Conservation (phyloP, 2,888 invertebrate species). For the Chaitophorus viminalis region DNA sequence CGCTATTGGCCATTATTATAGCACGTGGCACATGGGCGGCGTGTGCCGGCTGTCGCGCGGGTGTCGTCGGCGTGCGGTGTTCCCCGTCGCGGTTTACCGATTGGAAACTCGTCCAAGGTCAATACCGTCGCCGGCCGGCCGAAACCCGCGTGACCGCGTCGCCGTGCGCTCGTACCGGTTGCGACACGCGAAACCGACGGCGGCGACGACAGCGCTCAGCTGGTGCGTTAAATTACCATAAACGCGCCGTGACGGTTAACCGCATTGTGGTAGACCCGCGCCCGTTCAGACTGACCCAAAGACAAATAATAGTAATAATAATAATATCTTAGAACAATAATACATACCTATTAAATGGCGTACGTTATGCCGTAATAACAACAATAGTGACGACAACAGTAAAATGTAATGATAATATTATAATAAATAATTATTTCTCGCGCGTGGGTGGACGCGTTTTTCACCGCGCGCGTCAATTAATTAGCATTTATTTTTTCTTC, state of each 20-base stretch:
- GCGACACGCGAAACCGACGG: conserved; percentile 40
- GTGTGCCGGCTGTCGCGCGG: too few species aligned
- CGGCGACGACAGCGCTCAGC: conserved; percentile 28
- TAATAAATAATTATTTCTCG: too few species aligned
- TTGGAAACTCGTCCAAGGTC: conserved; percentile 58
- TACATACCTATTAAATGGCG: too few species aligned
- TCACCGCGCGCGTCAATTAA: too few species aligned
- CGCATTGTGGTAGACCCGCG: conserved; percentile 13
- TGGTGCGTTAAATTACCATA: conserved; percentile 58
- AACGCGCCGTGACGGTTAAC: conserved; percentile 58
- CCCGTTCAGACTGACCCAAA: conserved; percentile 29
- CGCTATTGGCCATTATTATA: too few species aligned
- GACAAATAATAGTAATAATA: conserved; percentile 26
- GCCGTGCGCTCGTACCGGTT: conserved; percentile 50
- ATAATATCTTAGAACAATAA: background rate
- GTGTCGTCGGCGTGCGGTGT: background rate
- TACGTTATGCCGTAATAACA: too few species aligned
- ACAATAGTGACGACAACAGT: too few species aligned
- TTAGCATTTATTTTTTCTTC: too few species aligned
- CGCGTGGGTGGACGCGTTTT: too few species aligned
- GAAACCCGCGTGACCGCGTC: background rate
- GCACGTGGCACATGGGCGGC: too few species aligned
- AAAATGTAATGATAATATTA: too few species aligned
- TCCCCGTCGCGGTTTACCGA: conserved; percentile 7
- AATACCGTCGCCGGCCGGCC: conserved; percentile 28